Percentiles rank a stretch among this genome's conserved stretches.
Evolutionary conservation across 2,888 invertebrate species (phyloP).

Genomic region (Lasioglossum calceatum): DNA sequence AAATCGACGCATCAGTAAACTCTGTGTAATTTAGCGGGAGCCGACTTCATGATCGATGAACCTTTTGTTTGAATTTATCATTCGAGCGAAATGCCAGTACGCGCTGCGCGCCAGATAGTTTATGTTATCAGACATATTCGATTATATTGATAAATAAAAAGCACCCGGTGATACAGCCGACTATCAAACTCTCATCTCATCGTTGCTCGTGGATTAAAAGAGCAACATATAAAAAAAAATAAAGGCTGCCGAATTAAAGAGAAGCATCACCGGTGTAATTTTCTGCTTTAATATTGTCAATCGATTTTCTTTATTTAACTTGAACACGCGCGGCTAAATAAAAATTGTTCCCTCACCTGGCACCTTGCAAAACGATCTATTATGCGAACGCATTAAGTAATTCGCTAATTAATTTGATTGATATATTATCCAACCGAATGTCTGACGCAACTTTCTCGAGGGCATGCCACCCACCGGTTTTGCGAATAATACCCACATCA

Average conservation of each 20-base stretch:
- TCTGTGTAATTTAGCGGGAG: constrained; percentile 28
- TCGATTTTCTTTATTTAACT: constrained; percentile 6
- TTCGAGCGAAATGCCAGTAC: constrained; percentile 6
- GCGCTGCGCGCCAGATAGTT: background rate
- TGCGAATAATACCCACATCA: background rate
- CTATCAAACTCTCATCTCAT: background rate
- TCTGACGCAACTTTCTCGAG: constrained; percentile 4
- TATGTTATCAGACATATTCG: background rate
- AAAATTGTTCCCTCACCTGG: background rate
- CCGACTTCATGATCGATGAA: constrained; percentile 31
- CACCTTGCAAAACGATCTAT: background rate
- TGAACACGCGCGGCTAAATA: background rate
- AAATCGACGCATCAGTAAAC: constrained; percentile 20
- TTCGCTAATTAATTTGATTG: constrained; percentile 10
- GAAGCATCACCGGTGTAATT: background rate
- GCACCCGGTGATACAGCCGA: background rate
- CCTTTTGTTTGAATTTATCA: constrained; percentile 38
- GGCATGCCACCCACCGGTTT: background rate
- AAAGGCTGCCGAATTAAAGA: background rate
- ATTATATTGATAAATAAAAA: constrained; percentile 14
- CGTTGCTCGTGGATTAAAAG: background rate
- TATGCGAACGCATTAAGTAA: background rate
- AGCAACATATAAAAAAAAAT: background rate
- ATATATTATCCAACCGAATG: constrained; percentile 2
- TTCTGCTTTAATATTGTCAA: background rate